Evolutionary conservation across 2,888 invertebrate genomes (phyloP).

Genomic region (Anthrax anthrax): DNA sequence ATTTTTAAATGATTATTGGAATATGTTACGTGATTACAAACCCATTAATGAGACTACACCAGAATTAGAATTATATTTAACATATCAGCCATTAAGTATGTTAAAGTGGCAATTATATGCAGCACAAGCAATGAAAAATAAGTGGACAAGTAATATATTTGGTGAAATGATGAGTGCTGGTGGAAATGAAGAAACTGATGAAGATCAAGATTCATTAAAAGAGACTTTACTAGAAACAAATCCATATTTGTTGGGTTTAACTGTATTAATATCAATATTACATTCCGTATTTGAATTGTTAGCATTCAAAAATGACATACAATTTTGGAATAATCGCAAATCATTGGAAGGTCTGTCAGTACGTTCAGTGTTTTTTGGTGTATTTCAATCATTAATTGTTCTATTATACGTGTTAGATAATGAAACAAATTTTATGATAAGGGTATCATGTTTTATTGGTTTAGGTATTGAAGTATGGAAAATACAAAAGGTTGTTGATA

Average conservation of each 20-base stretch:
- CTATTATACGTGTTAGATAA: conserved; percentile 94
- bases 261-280: conserved; percentile 80
- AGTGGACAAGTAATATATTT: conserved; percentile 52
- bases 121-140: conserved; percentile 85
- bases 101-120: conserved; percentile 98
- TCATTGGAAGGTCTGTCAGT: conserved; percentile 95
- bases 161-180: conserved; percentile 52
- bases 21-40: conserved; percentile 85
- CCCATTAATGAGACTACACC: conserved; percentile 78
- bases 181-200: conserved; percentile 60
- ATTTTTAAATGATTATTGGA: conserved; percentile 97
- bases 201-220: conserved; percentile 79
- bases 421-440: conserved; percentile 93
- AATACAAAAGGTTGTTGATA: conserved; percentile 89
- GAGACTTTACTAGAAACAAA: conserved; percentile 94
- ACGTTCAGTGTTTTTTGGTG: conserved; percentile 94
- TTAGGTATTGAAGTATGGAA: conserved; percentile 98
- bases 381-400: conserved; percentile 92
- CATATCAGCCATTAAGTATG: conserved; percentile 80
- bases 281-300: conserved; percentile 97
- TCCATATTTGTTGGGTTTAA: conserved; percentile 83
- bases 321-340: conserved; percentile 98
- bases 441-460: conserved; percentile 87
- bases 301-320: conserved; percentile 99
- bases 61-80: conserved; percentile 52